Evolutionary conservation across 2,888 invertebrate species (phyloP), one percentile per base, ranked within the genome.

Genomic region (Chymomyza procnemis): DNA sequence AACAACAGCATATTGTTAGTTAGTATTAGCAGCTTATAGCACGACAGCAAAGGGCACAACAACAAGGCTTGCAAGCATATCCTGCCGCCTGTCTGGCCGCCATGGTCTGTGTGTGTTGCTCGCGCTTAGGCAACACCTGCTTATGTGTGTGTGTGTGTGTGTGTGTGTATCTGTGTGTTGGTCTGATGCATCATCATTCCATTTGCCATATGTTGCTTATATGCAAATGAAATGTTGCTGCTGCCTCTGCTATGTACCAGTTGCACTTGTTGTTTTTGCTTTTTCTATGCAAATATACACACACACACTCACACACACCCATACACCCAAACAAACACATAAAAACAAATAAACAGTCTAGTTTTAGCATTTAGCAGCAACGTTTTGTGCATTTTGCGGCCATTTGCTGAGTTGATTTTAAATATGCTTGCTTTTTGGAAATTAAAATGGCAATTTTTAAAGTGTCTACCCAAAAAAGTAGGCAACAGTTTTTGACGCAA

Each of bases 121-220:
- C 71, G 71, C 69, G 86, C 86, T 87, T 87, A 87, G 87, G 86
- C 82, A 88, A 82, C 82, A 82, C 82, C 87, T 88, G 82, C 84
- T 87, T 86, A 81, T 87, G 81, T 87, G 75, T 80, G 65, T 71
- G 69, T 88, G 82, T 86, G 86, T 86, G 87, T 87, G 81, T 87
- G 75, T 80, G 65, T 88, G 82, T 86, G 86, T 86, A 81, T 87
- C 78, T 87, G 75, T 80, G 65, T 26, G 58, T 70, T 73, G 56
- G 66, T 70, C 72, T 62, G 64, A 55, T 26, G 54, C 50, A 21
- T 18, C 56, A 19, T 30, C 19, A 22, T 62, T 50, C 34, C 59
- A 57, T 64, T 19, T 46, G 46, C 59, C 59, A 34, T 34, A 1
- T 30, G 56, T 8, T 46, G 62, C 63, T 71, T 68, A 69, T 87